A percentile compares a stretch with the other conserved stretches of the same genome.
Conservation (phyloP, 2,888 invertebrate species). For the Tethea ocularis region DNA sequence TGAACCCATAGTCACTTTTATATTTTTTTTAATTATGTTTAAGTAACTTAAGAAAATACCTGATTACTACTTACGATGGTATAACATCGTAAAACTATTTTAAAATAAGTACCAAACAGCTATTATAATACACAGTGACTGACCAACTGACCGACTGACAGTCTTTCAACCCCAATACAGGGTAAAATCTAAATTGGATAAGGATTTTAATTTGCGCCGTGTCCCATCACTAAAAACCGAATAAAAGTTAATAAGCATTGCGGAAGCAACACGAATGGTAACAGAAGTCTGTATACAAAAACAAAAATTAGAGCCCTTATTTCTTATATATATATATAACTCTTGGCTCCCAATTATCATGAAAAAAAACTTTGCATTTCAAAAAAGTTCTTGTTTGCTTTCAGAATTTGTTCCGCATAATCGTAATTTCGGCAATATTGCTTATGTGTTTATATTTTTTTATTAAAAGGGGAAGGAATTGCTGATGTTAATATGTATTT, state of each 20-base stretch:
- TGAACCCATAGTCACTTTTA: too few relatives aligned
- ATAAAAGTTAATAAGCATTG: slow-evolving; percentile 23
- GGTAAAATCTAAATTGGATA: too few relatives aligned
- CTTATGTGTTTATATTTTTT: not conserved
- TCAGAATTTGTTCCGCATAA: slow-evolving; percentile 7
- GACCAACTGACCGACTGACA: too few relatives aligned
- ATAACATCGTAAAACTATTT: too few relatives aligned
- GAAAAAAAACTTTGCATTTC: slow-evolving; percentile 1
- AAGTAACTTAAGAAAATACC: too few relatives aligned
- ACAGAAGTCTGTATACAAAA: slow-evolving; percentile 24
- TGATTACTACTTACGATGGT: too few relatives aligned
- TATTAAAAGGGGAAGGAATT: not conserved
- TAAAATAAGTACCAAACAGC: too few relatives aligned
- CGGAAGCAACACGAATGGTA: slow-evolving; percentile 20
- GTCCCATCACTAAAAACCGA: slow-evolving; percentile 6
- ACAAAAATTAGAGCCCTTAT: slow-evolving; percentile 17
- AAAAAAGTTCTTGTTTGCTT: slow-evolving; percentile 2
- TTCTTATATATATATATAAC: too few relatives aligned
- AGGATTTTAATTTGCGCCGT: not conserved
- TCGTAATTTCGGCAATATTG: slow-evolving; percentile 1
- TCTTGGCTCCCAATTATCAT: slow-evolving; percentile 5
- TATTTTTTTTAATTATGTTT: too few relatives aligned
- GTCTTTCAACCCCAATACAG: too few relatives aligned
- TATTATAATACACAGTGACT: too few relatives aligned
- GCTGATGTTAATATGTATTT: not conserved